Evolutionary conservation across 2,888 invertebrate genomes (phyloP).

Genomic region (Drosophila percnosoma): DNA sequence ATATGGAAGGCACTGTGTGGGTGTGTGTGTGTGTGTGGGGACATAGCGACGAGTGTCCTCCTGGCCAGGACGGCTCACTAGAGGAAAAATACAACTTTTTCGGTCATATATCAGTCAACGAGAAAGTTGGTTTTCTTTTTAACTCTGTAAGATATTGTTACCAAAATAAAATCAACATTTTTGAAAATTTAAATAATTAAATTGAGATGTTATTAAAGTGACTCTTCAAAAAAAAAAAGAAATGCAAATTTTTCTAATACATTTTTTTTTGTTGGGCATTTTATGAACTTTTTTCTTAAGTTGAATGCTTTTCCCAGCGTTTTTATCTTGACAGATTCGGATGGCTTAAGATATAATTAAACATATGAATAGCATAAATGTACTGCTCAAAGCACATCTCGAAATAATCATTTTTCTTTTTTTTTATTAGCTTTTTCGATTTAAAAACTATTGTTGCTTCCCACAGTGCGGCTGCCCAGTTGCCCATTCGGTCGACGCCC

Average conservation of each 20-base stretch:
- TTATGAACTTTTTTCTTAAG: neutral
- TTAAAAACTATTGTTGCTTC: neutral
- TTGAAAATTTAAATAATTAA: neutral
- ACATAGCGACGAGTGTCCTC: neutral
- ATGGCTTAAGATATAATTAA: neutral
- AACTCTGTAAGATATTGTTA: neutral
- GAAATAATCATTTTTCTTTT: neutral
- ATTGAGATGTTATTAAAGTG: neutral
- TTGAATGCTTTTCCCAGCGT: neutral
- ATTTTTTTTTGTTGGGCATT: neutral
- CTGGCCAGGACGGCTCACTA: neutral
- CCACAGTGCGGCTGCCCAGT: slow-evolving; percentile 14
- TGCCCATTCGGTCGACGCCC: slow-evolving; percentile 37
- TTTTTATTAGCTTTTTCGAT: neutral
- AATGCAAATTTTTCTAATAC: neutral
- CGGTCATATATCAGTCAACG: neutral
- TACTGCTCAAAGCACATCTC: neutral
- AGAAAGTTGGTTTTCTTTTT: neutral
- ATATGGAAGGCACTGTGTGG: neutral
- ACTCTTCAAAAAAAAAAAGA: neutral
- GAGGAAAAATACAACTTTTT: neutral
- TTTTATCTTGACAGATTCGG: neutral
- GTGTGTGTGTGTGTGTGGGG: neutral
- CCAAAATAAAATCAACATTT: neutral
- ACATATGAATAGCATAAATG: neutral